A percentile compares a stretch with the other conserved stretches of the same genome.
These are phyloP conservation scores for Heliothis peltigera DNA, from an alignment of 2,888 invertebrate species.

Conservation along the genomic window DNA sequence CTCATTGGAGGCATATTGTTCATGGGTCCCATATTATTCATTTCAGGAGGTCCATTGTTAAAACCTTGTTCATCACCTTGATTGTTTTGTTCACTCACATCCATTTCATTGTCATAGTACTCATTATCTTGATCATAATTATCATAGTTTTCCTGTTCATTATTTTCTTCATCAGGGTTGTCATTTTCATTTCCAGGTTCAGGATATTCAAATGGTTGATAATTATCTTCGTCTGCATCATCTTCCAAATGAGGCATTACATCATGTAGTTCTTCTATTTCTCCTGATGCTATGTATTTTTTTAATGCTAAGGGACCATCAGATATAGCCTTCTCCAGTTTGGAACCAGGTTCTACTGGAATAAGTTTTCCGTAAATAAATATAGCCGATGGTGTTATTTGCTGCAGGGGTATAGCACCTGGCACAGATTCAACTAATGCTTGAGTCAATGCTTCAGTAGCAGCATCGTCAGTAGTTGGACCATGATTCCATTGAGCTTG, in stretches of 20 bases:
- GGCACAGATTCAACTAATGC: slow-evolving; percentile 94
- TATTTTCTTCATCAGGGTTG: slow-evolving; percentile 65
- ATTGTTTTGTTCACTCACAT: slow-evolving; percentile 80
- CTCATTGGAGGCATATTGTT: slow-evolving; percentile 67
- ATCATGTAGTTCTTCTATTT: slow-evolving; percentile 94
- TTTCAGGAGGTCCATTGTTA: slow-evolving; percentile 79
- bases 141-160: slow-evolving; percentile 70
- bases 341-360: slow-evolving; percentile 94
- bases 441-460: slow-evolving; percentile 92
- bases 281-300: slow-evolving; percentile 94
- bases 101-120: slow-evolving; percentile 83
- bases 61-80: slow-evolving; percentile 79
- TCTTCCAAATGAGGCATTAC: slow-evolving; percentile 93
- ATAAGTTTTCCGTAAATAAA: slow-evolving; percentile 95
- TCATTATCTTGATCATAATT: slow-evolving; percentile 80
- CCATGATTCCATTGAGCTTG: slow-evolving; percentile 99
- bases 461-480: slow-evolving; percentile 87
- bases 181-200: slow-evolving; percentile 74
- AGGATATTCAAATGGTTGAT: slow-evolving; percentile 85
- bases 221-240: slow-evolving; percentile 88
- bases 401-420: slow-evolving; percentile 93
- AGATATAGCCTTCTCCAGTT: slow-evolving; percentile 93
- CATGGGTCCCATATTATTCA: slow-evolving; percentile 65
- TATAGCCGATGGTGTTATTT: slow-evolving; percentile 94
- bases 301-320: slow-evolving; percentile 94